Percentiles rank a stretch among this genome's conserved stretches.
phyloP scores from a whole-genome alignment of 2,113 vertebrate genomes.

The Octodon degus region DNA sequence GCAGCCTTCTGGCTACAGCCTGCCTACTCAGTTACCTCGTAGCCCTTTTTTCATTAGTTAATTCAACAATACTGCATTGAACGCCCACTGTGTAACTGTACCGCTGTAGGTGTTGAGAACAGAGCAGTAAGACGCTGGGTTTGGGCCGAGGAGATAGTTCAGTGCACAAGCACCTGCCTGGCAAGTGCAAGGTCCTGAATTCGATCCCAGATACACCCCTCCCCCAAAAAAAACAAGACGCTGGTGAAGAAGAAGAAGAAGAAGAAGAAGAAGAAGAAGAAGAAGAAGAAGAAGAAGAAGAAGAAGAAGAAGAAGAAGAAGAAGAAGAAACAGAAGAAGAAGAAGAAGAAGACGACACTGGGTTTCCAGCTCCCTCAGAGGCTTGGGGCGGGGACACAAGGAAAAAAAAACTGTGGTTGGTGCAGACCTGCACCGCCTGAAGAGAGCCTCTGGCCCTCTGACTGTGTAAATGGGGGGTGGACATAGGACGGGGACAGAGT shows the following conservation, averaged over 20 bases:
- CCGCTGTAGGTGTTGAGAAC: neutral
- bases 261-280: too few relatives aligned
- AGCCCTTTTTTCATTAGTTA: neutral
- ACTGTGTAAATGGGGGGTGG: neutral
- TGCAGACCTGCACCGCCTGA: neutral
- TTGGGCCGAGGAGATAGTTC: neutral
- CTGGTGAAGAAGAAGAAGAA: too few relatives aligned
- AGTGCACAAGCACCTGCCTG: too few relatives aligned
- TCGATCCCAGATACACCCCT: too few relatives aligned
- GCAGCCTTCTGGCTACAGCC: neutral
- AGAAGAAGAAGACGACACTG: neutral
- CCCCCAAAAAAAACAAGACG: too few relatives aligned
- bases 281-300: too few relatives aligned
- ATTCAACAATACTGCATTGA: conserved; percentile 24
- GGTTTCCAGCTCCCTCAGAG: neutral
- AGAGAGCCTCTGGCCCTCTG: neutral
- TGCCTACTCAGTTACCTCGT: neutral
- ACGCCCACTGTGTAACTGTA: neutral
- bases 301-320: too few relatives aligned
- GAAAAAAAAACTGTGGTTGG: neutral
- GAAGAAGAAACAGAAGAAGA: too few relatives aligned
- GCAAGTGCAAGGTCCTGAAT: too few relatives aligned
- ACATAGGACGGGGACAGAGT: neutral
- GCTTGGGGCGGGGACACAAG: neutral
- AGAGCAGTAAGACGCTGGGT: neutral